phyloP scores from a whole-genome alignment of 2,797 vertebrate species.

The Chelmon rostratus region DNA sequence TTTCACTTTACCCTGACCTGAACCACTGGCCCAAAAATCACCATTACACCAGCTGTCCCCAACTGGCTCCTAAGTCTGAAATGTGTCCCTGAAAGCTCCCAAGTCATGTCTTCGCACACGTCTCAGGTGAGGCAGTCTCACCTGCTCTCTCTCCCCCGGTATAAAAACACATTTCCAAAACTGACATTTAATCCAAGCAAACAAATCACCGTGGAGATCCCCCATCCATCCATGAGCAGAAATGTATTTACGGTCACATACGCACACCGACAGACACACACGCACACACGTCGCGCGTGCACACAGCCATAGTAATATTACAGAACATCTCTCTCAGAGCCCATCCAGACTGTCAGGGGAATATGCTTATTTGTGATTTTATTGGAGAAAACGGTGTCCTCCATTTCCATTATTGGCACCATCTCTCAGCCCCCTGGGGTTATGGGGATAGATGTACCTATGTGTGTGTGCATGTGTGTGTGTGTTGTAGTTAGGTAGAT shows the following conservation, averaged over 20 bases:
- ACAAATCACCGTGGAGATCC: slow-evolving; percentile 85
- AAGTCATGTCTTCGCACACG: not conserved
- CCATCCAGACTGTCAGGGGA: slow-evolving; percentile 74
- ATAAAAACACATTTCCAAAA: slow-evolving; percentile 85
- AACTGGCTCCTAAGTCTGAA: too few relatives aligned
- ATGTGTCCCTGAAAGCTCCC: too few relatives aligned
- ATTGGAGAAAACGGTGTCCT: slow-evolving; percentile 77
- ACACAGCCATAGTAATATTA: slow-evolving; percentile 60
- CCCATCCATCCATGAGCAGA: slow-evolving; percentile 64
- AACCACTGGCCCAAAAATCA: too few relatives aligned
- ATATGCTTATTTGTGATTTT: slow-evolving; percentile 82
- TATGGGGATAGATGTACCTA: slow-evolving; percentile 23
- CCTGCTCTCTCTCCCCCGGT: slow-evolving; percentile 54
- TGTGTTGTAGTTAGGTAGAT: slow-evolving; percentile 21
- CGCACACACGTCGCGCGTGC: slow-evolving; percentile 46
- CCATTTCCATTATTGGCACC: slow-evolving; percentile 79
- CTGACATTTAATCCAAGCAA: slow-evolving; percentile 87
- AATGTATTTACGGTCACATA: slow-evolving; percentile 66
- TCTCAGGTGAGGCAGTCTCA: slow-evolving; percentile 30
- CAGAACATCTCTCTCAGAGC: slow-evolving; percentile 62
- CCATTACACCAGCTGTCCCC: too few relatives aligned
- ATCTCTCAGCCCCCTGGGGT: slow-evolving; percentile 54
- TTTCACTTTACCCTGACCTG: too few relatives aligned
- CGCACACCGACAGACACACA: slow-evolving; percentile 20
- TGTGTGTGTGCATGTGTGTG: slow-evolving; percentile 11